A percentile compares a stretch with the other conserved stretches of the same genome.
Evolutionary conservation across 2,888 invertebrate genomes (phyloP).

Genomic region (Pristionchus exspectatus): DNA sequence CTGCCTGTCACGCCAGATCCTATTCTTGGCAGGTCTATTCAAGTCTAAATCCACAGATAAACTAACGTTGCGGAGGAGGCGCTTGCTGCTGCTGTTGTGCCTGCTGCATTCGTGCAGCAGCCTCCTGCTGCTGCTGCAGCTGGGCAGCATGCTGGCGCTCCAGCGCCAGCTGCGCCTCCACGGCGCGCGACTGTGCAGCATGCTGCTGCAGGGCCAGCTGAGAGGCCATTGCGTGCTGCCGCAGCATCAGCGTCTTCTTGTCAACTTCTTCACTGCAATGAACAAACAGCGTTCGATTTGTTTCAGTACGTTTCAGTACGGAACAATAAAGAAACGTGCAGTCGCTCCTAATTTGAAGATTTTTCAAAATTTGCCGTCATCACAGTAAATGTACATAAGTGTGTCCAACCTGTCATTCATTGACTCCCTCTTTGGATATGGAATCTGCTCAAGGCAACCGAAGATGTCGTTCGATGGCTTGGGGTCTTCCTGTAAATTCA

Average conservation of each 20-base stretch:
- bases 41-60: too few species aligned
- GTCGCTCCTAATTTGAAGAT: too few species aligned
- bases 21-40: too few species aligned
- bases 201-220: conserved; percentile 58
- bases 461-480: conserved; percentile 85
- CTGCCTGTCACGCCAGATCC: too few species aligned
- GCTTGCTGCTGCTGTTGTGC: conserved; percentile 47
- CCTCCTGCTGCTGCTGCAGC: conserved; percentile 57
- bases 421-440: conserved; percentile 98
- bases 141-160: conserved; percentile 25
- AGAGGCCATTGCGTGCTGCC: conserved; percentile 32
- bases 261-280: conserved; percentile 59
- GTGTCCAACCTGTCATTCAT: conserved; percentile 85
- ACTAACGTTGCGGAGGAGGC: neutral
- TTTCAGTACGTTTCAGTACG: too few species aligned
- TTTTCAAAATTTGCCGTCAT: too few species aligned
- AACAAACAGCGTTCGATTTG: too few species aligned
- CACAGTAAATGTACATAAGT: too few species aligned
- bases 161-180: neutral
- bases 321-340: too few species aligned
- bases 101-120: conserved; percentile 15
- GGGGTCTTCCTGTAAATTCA: conserved; percentile 71
- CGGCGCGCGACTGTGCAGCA: neutral
- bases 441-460: conserved; percentile 91
- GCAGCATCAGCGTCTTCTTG: conserved; percentile 58